Evolutionary conservation across 1,140 invertebrate genomes (phyloP).

Genomic region (Pseudomyrmex pallidus): DNA sequence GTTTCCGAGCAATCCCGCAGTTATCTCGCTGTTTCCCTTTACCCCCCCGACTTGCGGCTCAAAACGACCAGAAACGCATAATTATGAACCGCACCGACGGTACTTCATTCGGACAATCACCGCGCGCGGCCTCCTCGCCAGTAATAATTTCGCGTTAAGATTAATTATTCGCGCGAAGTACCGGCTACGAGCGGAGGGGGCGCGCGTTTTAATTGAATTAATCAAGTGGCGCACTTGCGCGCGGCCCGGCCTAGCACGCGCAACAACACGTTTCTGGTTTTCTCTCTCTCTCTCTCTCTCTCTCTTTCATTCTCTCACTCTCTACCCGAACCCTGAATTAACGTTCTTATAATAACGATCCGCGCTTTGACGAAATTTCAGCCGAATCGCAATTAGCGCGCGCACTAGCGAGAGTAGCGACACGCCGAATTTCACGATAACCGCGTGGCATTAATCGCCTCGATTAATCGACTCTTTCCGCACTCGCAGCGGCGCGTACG

Average conservation of each 20-base stretch:
- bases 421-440: conserved; percentile 29
- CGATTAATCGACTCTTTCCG: conserved; percentile 42
- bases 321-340: conserved; percentile 18
- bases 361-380: conserved; percentile 43
- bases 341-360: conserved; percentile 49
- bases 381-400: conserved; percentile 28
- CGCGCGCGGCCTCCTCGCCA: conserved; percentile 54
- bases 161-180: conserved; percentile 67
- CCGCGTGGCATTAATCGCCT: conserved; percentile 24
- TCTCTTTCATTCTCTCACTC: neutral
- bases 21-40: no score
- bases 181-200: conserved; percentile 14
- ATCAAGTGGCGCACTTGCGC: conserved; percentile 46
- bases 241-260: conserved; percentile 33
- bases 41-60: neutral
- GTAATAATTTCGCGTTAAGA: conserved; percentile 60
- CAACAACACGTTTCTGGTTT: neutral
- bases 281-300: neutral
- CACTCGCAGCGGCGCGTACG: neutral
- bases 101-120: conserved; percentile 67
- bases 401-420: neutral
- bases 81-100: conserved; percentile 51
- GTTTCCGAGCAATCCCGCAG: conserved; percentile 61
- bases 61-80: conserved; percentile 52
- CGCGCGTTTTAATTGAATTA: conserved; percentile 68